phyloP scores from a whole-genome alignment of 1,140 invertebrate genomes.

The Drosophila asahinai region DNA sequence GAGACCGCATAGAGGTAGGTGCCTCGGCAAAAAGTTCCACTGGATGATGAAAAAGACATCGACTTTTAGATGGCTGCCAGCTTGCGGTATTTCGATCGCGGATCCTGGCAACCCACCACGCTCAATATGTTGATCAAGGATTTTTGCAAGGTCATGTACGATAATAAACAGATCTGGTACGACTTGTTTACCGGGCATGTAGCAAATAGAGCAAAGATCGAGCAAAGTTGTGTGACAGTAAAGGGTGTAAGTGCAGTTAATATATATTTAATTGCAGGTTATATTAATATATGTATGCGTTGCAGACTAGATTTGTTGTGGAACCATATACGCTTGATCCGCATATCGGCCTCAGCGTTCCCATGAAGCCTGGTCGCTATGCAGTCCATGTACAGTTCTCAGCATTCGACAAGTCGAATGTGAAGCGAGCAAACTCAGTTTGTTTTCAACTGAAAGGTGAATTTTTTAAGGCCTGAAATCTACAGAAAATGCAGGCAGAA shows the following conservation, averaged over 20 bases:
- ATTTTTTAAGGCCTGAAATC: not conserved
- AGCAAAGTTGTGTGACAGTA: not conserved
- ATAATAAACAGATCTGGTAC: slow-evolving; percentile 15
- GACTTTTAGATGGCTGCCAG: not conserved
- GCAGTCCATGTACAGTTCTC: not conserved
- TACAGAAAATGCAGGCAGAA: not conserved
- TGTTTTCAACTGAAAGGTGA: not conserved
- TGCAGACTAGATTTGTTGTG: not conserved
- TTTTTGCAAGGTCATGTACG: slow-evolving; percentile 4
- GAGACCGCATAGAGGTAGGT: slow-evolving; percentile 25
- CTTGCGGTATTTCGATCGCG: slow-evolving; percentile 5
- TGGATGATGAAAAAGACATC: too few species aligned
- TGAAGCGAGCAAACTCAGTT: not conserved
- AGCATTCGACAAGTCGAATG: not conserved
- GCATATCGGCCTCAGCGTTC: not conserved
- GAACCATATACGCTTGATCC: not conserved
- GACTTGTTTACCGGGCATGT: not conserved
- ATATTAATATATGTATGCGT: not conserved
- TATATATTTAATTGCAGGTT: too few species aligned
- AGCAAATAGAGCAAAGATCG: not conserved
- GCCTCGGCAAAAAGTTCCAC: too few species aligned
- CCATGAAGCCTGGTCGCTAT: not conserved
- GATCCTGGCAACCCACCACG: slow-evolving; percentile 16
- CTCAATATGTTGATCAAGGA: slow-evolving; percentile 3
- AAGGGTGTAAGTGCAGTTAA: slow-evolving; percentile 1